phyloP scores from a whole-genome alignment of 2,113 vertebrate genomes.

The Apodemus speciosus region DNA sequence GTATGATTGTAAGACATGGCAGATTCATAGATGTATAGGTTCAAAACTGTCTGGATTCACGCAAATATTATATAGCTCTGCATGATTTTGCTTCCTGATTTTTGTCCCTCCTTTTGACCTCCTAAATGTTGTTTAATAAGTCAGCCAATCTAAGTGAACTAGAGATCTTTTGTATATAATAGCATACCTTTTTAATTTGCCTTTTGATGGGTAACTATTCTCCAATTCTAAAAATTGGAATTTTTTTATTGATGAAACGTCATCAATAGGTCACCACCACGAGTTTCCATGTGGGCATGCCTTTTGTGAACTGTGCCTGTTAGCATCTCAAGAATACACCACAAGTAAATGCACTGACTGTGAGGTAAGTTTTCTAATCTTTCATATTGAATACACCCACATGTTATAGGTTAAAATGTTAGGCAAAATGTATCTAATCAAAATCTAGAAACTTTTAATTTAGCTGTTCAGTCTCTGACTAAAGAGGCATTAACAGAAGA shows the following conservation, averaged over 20 bases:
- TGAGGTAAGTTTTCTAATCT: conserved; percentile 73
- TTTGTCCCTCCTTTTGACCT: background rate
- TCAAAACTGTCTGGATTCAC: conserved; percentile 11
- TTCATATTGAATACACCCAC: background rate
- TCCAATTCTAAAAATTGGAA: background rate
- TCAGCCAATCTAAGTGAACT: conserved; percentile 47
- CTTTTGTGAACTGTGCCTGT: conserved; percentile 76
- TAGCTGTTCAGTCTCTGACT: conserved; percentile 39
- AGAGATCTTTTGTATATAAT: background rate
- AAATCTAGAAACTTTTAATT: conserved; percentile 39
- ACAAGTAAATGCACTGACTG: conserved; percentile 72
- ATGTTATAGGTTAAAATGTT: conserved; percentile 59
- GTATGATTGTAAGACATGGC: conserved; percentile 33
- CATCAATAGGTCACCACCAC: conserved; percentile 57
- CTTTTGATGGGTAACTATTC: background rate
- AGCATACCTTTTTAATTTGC: conserved; percentile 15
- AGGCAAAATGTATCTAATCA: conserved; percentile 37
- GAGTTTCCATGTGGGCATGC: conserved; percentile 73
- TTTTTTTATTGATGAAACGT: conserved; percentile 68
- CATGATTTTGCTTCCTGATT: conserved; percentile 34
- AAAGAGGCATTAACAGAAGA: conserved; percentile 51
- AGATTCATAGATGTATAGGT: background rate
- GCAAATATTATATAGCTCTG: background rate
- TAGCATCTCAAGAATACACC: conserved; percentile 66
- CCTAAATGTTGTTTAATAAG: conserved; percentile 41